Evolutionary conservation across 2,113 vertebrate genomes (phyloP), one percentile per base, ranked within the genome.

Genomic region (Varanus salvator): DNA sequence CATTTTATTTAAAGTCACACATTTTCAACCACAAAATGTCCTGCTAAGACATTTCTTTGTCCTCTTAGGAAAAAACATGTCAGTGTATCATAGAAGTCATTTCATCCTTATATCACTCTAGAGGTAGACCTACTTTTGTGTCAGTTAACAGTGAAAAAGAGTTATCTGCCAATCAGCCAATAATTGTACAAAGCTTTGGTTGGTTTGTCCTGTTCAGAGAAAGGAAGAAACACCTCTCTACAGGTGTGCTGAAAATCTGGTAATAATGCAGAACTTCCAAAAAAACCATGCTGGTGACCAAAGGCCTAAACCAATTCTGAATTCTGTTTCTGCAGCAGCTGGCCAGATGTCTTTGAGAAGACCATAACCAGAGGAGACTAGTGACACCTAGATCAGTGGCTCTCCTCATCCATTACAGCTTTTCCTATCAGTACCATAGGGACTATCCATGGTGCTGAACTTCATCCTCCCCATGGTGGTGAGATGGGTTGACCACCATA

Each of bases 11-110:
- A 7, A 44, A 60, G 89, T 86, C 3, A 89, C 76, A 86, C 74
- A 0, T 11, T 88, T 38, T 57, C 87, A 93, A 91, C 50, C 2
- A 57, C 91, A 14, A 93, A 90, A 89, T 19, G 0, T 69, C 93
- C 87, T 86, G 14, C 6, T 87, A 92, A 8, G 7, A 93, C 1
- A 84, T 87, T 76, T 88, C 29, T 87, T 0, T 87, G 50, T 6
- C 29, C 78, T 1, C 6, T 44, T 27, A 77, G 27, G 3, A 85
- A 87, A 44, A 89, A 87, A 83, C 2, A 87, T 2, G 78, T 77
- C 0, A 0, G 0, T 25, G 83, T 88, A 9, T 8, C 52, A 21
- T 6, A 44, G 17, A 27, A 12, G 2, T 60, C 54, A 57, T 19
- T 60, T 54, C 60, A 54, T 34, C 34, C 31, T 64, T 82, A 60